Evolutionary conservation across 2,113 vertebrate species (phyloP).

Genomic region (Opisthocomus hoazin): DNA sequence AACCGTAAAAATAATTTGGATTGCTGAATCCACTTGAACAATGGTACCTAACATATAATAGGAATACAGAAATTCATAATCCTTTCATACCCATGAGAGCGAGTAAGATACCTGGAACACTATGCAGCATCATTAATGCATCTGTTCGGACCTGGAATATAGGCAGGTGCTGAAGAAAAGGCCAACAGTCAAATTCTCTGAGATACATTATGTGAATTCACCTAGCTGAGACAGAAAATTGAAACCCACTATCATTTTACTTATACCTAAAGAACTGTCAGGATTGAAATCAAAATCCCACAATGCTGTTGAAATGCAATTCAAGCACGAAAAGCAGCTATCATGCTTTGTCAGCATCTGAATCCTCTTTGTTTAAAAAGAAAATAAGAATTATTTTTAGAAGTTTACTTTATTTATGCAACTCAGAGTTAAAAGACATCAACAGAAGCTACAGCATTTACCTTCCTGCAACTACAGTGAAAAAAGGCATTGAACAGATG

Average conservation of each 20-base stretch:
- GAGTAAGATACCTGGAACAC: not conserved
- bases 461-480: not conserved
- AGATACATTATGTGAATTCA: not conserved
- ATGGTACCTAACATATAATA: not conserved
- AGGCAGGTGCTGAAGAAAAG: not conserved
- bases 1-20: not conserved
- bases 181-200: not conserved
- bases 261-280: not conserved
- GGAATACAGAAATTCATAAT: not conserved
- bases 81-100: not conserved
- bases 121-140: not conserved
- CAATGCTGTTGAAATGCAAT: not conserved
- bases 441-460: not conserved
- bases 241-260: not conserved
- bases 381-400: not conserved
- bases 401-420: not conserved
- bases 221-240: not conserved
- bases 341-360: not conserved
- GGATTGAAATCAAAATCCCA: not conserved
- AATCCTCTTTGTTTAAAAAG: not conserved
- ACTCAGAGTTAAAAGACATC: not conserved
- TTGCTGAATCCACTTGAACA: not conserved
- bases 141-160: not conserved
- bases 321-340: not conserved
- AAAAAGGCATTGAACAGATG: not conserved